Percentiles rank a stretch among this genome's conserved stretches.
phyloP scores from a whole-genome alignment of 2,113 vertebrate species.

The Morone saxatilis region DNA sequence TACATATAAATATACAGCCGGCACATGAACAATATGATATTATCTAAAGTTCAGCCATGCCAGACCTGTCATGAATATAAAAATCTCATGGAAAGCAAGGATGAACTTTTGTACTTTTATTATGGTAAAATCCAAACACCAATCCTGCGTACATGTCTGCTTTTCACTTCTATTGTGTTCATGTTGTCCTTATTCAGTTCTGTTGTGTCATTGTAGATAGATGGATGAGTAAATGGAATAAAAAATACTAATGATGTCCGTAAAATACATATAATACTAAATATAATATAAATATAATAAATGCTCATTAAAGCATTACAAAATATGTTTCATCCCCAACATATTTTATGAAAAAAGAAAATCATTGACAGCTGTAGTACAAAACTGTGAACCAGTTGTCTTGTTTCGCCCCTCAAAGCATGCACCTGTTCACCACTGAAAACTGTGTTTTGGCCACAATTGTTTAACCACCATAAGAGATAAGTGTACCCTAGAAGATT shows the following conservation, averaged over 20 bases:
- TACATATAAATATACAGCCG: not conserved
- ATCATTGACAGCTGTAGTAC: not conserved
- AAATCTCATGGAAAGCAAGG: not conserved
- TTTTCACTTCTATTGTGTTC: not conserved
- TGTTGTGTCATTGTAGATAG: not conserved
- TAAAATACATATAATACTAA: not conserved
- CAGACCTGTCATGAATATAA: constrained; percentile 4
- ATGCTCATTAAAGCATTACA: not conserved
- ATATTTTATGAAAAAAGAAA: not conserved
- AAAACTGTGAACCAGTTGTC: not conserved
- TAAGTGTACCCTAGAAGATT: constrained; percentile 34
- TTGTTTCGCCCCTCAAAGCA: not conserved
- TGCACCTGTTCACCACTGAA: constrained; percentile 5
- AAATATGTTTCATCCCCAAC: not conserved
- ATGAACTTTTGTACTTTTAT: not conserved
- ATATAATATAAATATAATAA: not conserved
- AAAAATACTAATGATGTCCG: not conserved
- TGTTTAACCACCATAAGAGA: constrained; percentile 3
- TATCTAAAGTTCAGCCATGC: not conserved
- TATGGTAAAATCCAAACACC: not conserved
- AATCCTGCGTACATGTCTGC: not conserved
- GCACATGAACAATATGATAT: not conserved
- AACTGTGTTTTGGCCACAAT: not conserved
- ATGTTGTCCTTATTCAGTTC: too few relatives aligned
- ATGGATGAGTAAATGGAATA: not conserved